Evolutionary conservation across 2,113 vertebrate genomes (phyloP).

Genomic region (Nyctibius bracteatus): DNA sequence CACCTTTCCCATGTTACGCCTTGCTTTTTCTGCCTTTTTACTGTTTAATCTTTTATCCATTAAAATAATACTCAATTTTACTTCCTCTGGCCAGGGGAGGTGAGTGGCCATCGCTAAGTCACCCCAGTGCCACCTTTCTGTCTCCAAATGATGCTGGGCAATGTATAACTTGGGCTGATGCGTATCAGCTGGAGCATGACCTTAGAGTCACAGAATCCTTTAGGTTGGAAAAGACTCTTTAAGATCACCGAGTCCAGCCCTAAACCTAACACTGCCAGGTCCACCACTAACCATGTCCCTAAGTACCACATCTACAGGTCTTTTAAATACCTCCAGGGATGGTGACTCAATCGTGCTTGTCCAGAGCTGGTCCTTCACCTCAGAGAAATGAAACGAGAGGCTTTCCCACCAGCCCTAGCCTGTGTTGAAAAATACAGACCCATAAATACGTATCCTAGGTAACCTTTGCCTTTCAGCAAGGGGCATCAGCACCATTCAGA

Average conservation of each 20-base stretch:
- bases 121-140: neutral
- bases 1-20: neutral
- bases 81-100: neutral
- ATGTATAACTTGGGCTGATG: neutral
- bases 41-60: neutral
- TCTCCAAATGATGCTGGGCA: neutral
- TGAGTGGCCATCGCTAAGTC: neutral
- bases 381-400: neutral
- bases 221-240: neutral
- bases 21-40: neutral
- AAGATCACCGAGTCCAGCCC: too few species aligned
- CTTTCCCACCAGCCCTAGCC: neutral
- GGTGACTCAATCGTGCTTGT: neutral
- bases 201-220: neutral
- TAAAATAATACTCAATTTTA: neutral
- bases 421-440: neutral
- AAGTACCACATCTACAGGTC: fast-evolving
- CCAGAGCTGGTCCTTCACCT: neutral
- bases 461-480: neutral
- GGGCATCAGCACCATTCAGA: fast-evolving
- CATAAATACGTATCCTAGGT: neutral
- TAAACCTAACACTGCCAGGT: neutral
- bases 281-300: neutral
- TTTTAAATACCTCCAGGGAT: neutral
- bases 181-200: neutral